Evolutionary conservation across 2,797 vertebrate species (phyloP), one percentile per base, ranked within the genome.

Genomic region (Enteromius paludinosus): DNA sequence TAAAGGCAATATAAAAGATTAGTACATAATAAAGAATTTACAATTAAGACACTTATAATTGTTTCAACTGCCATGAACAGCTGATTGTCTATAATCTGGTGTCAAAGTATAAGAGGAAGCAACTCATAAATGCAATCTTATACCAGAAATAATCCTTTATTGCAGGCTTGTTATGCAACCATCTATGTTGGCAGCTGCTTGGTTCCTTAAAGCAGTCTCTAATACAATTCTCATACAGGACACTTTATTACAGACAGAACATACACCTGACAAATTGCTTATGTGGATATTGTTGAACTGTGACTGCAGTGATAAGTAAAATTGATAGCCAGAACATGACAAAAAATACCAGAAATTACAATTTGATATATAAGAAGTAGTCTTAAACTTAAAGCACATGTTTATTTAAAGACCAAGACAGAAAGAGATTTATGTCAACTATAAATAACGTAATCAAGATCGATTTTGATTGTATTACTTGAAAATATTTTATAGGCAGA

Each of bases 131-230:
- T 45, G 54, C 43, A 71, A 65, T 78, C 47, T 45, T 4, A 79
- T 35, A 69, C 69, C 12, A 82, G 45, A 61, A 59, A 47, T 47
- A 38, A 62, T 14, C 47, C 72, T 84, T 84, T 76, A 76, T 68
- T 65, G 47, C 49, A 17, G 35, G 35, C 25, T 12, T 41, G 12
- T 35, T 33, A 61, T 3, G 4, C 6, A 78, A 41, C 11, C 47
- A 25, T 54, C 73, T 54, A 59, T 18, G 38, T 25, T 35, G 17
- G 33, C 70, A 75, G 43, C 25, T 56, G 35, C 49, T 20, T 18
- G 11, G 41, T 45, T 69, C 25, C 45, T 54, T 38, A 23, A 10
- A 33, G 30, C 18, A 43, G 43, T 75, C 70, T 77, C 14, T 82
- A 69, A 79, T 38, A 30, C 71, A 75, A 5, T 30, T 77, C n/a